These are phyloP conservation scores for Phocides pigmalion DNA, from an alignment of 1,140 invertebrate genomes.

Conservation along the genomic window DNA sequence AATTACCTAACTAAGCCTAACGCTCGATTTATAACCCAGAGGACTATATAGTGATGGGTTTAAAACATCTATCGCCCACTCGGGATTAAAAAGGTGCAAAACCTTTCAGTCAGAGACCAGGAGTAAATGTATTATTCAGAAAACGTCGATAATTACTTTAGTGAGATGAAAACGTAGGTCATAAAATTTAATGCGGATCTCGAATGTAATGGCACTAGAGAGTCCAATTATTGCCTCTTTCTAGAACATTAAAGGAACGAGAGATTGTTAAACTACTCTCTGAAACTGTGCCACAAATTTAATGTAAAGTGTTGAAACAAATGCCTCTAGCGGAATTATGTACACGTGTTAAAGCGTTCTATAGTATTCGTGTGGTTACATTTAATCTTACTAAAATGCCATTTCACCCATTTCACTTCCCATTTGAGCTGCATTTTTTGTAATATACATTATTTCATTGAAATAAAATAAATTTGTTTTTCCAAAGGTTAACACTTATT, in stretches of 20 bases:
- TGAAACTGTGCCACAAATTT: not conserved
- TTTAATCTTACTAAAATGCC: no score
- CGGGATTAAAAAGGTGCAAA: slow-evolving; percentile 25
- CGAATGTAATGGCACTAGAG: slow-evolving; percentile 12
- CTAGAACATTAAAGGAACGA: slow-evolving; percentile 18
- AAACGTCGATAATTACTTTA: slow-evolving; percentile 3
- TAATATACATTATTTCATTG: no score
- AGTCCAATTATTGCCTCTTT: slow-evolving; percentile 31
- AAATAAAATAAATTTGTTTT: no score
- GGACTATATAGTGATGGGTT: not conserved
- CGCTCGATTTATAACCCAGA: not conserved
- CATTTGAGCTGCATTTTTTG: no score
- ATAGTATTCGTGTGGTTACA: no score
- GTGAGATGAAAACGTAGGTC: slow-evolving; percentile 14
- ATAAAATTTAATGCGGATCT: slow-evolving; percentile 22
- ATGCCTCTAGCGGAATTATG: no score
- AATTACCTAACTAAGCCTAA: not conserved
- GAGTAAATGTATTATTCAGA: slow-evolving; percentile 24
- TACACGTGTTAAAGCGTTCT: no score
- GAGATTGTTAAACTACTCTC: slow-evolving; percentile 18
- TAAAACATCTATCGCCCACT: slow-evolving; percentile 15
- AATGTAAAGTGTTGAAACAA: no score
- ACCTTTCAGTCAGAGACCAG: slow-evolving; percentile 2
- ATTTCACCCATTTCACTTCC: no score
- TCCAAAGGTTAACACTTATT: no score